Evolutionary conservation across 2,797 vertebrate species (phyloP).

Genomic region (Podarcis lilfordi): DNA sequence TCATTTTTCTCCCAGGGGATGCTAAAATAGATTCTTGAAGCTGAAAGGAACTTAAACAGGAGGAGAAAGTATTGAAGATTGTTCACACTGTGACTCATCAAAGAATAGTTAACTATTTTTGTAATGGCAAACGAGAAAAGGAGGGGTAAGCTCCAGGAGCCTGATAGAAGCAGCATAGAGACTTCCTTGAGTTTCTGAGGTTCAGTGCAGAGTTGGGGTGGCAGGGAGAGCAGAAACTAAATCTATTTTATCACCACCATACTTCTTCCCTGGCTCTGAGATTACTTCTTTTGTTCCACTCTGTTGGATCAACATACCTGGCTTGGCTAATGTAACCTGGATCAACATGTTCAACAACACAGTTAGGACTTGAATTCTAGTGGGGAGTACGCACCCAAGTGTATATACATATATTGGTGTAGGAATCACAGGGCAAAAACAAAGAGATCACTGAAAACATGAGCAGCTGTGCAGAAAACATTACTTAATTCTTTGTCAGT

Average conservation of each 20-base stretch:
- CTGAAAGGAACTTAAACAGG: slow-evolving; percentile 57
- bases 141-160: slow-evolving; percentile 27
- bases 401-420: not conserved
- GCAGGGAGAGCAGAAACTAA: not conserved
- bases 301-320: not conserved
- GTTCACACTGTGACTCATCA: slow-evolving; percentile 25
- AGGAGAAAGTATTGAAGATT: slow-evolving; percentile 3
- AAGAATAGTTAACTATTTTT: slow-evolving; percentile 58
- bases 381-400: not conserved
- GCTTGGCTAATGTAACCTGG: not conserved
- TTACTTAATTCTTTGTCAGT: not conserved
- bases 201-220: not conserved
- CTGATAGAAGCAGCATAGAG: not conserved
- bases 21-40: slow-evolving; percentile 64
- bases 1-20: slow-evolving; percentile 50
- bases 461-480: not conserved
- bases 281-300: not conserved
- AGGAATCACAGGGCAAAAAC: not conserved
- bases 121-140: slow-evolving; percentile 29
- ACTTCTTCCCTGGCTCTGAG: not conserved
- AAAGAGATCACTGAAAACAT: not conserved
- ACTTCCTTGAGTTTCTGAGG: not conserved
- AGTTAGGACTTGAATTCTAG: not conserved
- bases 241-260: not conserved
- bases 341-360: not conserved